Base-by-base conservation (phyloP, 2,113 vertebrate species). In the Protomyctophum bolini region DNA sequence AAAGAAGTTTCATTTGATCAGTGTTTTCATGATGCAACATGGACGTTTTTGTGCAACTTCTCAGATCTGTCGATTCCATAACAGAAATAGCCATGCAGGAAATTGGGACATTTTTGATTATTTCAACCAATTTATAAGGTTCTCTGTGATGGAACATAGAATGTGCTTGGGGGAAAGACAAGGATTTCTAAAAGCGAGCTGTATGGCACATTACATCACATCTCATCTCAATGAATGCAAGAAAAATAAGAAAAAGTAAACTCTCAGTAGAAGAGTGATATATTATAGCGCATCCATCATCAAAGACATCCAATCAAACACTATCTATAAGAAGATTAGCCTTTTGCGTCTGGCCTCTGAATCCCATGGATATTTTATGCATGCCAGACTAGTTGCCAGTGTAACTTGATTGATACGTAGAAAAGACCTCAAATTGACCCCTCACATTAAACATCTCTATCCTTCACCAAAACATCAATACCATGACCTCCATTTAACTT, bases 1-100 rank as follows among this genome's bases (percentile, higher is more conserved):
- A 41, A 71, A 83, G 76, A 57, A 56, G 57, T 56, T 80, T 75
- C 73, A 83, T 89, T 90, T 90, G 79, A 90, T 89, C 63, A 9
- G 69, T 78, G 75, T 81, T 86, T 85, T 83, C 77, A 74, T 91
- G 88, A 91, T 75, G 88, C 86, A 91, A 91, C 80, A 79, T 85
- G 79, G 66, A 88, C 59, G 85, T 85, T 84, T 89, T 64, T 54
- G 63, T 77, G 86, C 86, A 91, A 90, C 80, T 70, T 81, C 70
- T 52, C 54, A 89, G 77, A 89, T 89, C 68, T 76, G 78, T 83
- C 76, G 83, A 89, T 88, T 88, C 83, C 52, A 68, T 59, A 56
- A 50, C 62, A 68, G 15, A 62, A 80, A 76, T 72, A 10, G 66
- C 73, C 76, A 21, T 21, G 21, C 21, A 76, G 60, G 66, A 76